Percentiles rank a stretch among this genome's conserved stretches.
These are phyloP conservation scores for Otus sunia DNA, from an alignment of 2,113 vertebrate species.

Conservation along the genomic window DNA sequence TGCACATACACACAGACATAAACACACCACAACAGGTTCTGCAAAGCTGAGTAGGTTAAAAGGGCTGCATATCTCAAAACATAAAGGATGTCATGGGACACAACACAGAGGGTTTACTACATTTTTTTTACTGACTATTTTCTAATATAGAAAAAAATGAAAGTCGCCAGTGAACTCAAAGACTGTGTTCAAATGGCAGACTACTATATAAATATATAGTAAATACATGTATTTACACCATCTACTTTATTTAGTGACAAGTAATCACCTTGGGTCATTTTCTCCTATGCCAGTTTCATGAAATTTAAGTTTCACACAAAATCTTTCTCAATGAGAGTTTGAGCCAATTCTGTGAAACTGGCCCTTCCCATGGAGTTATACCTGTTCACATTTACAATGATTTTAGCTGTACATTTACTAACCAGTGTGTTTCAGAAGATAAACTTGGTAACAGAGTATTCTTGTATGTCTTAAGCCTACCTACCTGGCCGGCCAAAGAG, in stretches of 20 bases:
- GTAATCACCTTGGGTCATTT: background rate
- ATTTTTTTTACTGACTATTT: background rate
- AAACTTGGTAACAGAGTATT: background rate
- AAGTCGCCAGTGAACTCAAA: background rate
- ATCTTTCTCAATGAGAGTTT: background rate
- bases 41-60: background rate
- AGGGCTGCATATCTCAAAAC: background rate
- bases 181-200: background rate
- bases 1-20: background rate
- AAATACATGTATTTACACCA: background rate
- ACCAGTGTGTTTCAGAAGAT: background rate
- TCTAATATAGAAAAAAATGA: background rate
- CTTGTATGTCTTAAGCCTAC: background rate
- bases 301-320: background rate
- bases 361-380: background rate
- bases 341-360: background rate
- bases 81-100: background rate
- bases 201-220: background rate
- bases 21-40: background rate
- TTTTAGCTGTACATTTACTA: background rate
- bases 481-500: constrained; percentile 92
- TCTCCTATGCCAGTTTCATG: background rate
- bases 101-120: background rate
- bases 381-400: background rate
- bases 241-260: background rate